Evolutionary conservation across 1,140 invertebrate genomes (phyloP).

Genomic region (Zaprionus nigranus): DNA sequence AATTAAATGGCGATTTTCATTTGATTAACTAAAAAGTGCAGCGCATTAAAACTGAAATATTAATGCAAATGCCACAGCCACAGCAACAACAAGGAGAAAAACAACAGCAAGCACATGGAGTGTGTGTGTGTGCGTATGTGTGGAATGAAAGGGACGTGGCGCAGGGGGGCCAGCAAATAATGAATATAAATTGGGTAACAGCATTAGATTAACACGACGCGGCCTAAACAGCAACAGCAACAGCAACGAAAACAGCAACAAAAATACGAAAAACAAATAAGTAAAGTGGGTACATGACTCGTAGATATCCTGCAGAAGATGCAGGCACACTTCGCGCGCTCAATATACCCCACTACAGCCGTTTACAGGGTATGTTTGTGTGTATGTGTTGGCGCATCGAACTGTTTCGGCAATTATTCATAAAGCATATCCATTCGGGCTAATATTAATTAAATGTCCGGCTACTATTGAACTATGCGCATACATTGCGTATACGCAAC

Average conservation of each 20-base stretch:
- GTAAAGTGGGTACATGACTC: neutral
- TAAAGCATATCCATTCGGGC: constrained; percentile 57
- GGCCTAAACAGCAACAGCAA: constrained; percentile 8
- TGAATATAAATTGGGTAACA: constrained; percentile 75
- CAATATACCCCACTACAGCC: neutral
- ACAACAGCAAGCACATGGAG: neutral
- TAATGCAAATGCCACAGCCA: constrained; percentile 30
- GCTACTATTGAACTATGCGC: constrained; percentile 51
- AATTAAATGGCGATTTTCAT: constrained; percentile 73
- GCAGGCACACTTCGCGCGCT: too few species aligned
- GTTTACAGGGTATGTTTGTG: neutral
- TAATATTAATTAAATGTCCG: constrained; percentile 77
- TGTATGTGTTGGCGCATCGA: neutral
- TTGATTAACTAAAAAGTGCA: constrained; percentile 59
- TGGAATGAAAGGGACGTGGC: neutral
- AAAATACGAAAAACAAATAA: neutral
- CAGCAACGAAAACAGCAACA: neutral
- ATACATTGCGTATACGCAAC: constrained; percentile 39
- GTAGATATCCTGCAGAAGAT: neutral
- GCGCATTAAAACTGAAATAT: constrained; percentile 40
- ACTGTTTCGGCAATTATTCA: constrained; percentile 62
- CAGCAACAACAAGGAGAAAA: constrained; percentile 17
- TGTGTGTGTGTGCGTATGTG: neutral
- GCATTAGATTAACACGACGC: constrained; percentile 71
- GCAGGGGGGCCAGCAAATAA: constrained; percentile 38